Conservation (phyloP, 2,113 vertebrate species). For the Aphyosemion australe region DNA sequence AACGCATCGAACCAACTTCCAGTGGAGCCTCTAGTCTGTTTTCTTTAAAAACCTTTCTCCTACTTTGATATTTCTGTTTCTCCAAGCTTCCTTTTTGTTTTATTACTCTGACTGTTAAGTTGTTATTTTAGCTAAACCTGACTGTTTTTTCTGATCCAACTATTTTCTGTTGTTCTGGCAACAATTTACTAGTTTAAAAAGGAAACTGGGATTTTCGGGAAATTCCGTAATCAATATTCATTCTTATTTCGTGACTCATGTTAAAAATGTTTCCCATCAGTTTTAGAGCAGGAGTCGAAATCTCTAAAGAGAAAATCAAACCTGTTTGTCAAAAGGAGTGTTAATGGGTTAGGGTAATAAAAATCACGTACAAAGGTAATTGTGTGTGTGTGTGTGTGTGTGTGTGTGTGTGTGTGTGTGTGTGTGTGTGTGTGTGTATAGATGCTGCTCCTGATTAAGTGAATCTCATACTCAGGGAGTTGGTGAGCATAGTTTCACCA, state of each 20-base stretch:
- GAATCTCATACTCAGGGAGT: slow-evolving; percentile 48
- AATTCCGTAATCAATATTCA: slow-evolving; percentile 23
- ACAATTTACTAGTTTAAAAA: neutral
- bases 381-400: neutral
- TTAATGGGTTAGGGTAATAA: too few species aligned
- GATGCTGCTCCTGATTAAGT: slow-evolving; percentile 55
- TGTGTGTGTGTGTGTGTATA: slow-evolving; percentile 24
- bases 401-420: slow-evolving; percentile 1
- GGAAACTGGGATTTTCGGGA: slow-evolving; percentile 29
- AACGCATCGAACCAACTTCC: too few species aligned
- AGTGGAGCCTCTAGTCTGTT: too few species aligned
- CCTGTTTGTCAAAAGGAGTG: too few species aligned
- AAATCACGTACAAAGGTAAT: neutral
- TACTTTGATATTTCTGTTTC: neutral
- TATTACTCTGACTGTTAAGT: neutral
- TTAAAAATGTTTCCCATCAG: too few species aligned
- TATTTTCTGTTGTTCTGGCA: neutral
- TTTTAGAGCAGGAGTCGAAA: too few species aligned
- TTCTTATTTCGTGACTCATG: neutral
- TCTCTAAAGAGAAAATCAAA: too few species aligned
- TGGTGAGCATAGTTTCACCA: slow-evolving; percentile 70
- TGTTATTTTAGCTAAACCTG: neutral
- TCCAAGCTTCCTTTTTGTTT: slow-evolving; percentile 7
- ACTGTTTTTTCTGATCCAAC: neutral
- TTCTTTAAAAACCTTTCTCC: too few species aligned